phyloP scores from a whole-genome alignment of 35 echinoderm and acorn worm genomes.

The Stichopus chloronotus region DNA sequence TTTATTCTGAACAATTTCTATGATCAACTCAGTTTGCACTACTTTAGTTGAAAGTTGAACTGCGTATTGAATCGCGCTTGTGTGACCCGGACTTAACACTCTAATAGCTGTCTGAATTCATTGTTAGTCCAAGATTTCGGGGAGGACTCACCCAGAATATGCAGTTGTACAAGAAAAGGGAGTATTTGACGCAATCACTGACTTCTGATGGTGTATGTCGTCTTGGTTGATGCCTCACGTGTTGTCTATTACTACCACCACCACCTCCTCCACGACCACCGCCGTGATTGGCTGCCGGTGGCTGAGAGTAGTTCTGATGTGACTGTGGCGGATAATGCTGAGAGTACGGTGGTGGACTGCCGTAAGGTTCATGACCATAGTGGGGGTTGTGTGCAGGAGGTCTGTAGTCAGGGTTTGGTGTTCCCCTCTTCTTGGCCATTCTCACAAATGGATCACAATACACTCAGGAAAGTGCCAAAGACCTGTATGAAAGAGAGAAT shows the following conservation, averaged over 20 bases:
- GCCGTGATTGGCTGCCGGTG: not conserved
- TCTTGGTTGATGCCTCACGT: not conserved
- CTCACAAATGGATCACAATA: not conserved
- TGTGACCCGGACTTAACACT: too few relatives aligned
- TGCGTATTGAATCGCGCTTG: too few relatives aligned
- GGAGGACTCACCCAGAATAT: constrained; percentile 40
- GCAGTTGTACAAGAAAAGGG: constrained; percentile 44
- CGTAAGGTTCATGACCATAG: not conserved
- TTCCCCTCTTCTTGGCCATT: constrained; percentile 10
- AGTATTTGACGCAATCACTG: constrained; percentile 53
- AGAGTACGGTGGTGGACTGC: constrained; percentile 20
- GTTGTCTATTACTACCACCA: constrained; percentile 19
- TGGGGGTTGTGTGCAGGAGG: constrained; percentile 35
- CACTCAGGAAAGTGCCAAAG: not conserved
- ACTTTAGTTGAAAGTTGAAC: too few relatives aligned
- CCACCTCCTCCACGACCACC: not conserved
- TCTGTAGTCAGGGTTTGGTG: not conserved
- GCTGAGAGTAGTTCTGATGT: constrained; percentile 23
- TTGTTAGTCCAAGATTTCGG: too few relatives aligned
- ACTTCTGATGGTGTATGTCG: constrained; percentile 33
- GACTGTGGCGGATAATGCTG: not conserved
- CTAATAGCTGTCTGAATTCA: too few relatives aligned
- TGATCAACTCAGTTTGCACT: too few relatives aligned
- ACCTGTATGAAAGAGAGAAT: not conserved
- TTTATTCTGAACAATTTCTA: too few relatives aligned